Percentiles rank a stretch among this genome's conserved stretches.
Evolutionary conservation across 2,797 vertebrate genomes (phyloP).

Genomic region (Hozukius guyotensis): DNA sequence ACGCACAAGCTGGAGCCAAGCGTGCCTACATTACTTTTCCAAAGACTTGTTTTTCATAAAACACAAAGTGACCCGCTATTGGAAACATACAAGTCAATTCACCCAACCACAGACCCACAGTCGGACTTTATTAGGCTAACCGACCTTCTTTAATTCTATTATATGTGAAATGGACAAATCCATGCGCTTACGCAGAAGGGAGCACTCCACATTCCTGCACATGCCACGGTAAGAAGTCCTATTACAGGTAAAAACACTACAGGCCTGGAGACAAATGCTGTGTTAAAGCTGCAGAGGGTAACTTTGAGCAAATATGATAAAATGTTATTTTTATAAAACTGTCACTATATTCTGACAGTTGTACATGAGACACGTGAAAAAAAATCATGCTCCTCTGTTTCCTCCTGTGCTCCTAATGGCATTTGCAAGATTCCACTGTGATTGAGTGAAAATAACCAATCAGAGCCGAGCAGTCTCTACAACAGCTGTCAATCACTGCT

Average conservation of each 20-base stretch:
- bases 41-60: slow-evolving; percentile 75
- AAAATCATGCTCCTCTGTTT: background rate
- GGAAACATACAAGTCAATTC: slow-evolving; percentile 71
- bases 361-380: background rate
- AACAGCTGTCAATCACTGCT: background rate
- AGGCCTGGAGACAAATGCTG: slow-evolving; percentile 25
- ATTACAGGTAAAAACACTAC: slow-evolving; percentile 41
- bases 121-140: slow-evolving; percentile 66
- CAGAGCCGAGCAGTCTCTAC: background rate
- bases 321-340: background rate
- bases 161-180: slow-evolving; percentile 67
- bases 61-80: slow-evolving; percentile 71
- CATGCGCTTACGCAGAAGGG: slow-evolving; percentile 47
- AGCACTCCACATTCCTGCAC: slow-evolving; percentile 54
- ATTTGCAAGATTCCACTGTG: background rate
- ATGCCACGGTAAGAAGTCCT: slow-evolving; percentile 32
- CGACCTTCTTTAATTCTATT: slow-evolving; percentile 66
- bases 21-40: slow-evolving; percentile 65
- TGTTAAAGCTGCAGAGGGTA: background rate
- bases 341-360: background rate
- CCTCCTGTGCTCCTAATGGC: too few relatives aligned
- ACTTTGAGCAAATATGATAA: background rate
- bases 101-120: slow-evolving; percentile 54
- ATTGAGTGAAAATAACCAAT: background rate
- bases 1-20: slow-evolving; percentile 54